phyloP scores from a whole-genome alignment of 2,888 invertebrate species.

The Linhomoeus sp. region DNA sequence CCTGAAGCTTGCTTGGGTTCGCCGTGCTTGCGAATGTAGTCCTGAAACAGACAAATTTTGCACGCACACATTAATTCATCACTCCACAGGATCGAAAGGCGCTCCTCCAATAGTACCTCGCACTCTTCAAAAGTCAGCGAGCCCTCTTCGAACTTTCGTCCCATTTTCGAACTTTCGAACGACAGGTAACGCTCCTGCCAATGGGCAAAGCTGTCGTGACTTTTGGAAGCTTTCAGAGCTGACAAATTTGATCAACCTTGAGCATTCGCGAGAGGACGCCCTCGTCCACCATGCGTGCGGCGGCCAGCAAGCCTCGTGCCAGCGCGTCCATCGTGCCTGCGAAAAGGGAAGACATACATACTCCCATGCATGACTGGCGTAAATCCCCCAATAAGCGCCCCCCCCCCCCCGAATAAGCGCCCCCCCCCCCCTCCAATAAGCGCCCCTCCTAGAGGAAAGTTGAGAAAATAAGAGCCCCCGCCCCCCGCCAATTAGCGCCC shows the following conservation, averaged over 20 bases:
- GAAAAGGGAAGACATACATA: background rate
- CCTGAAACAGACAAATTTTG: conserved; percentile 36
- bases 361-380: too few relatives aligned
- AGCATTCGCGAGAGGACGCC: conserved; percentile 39
- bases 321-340: conserved; percentile 39
- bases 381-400: background rate
- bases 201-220: background rate
- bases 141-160: conserved; percentile 38
- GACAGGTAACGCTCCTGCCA: conserved; percentile 40
- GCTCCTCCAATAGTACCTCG: conserved; percentile 15
- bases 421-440: background rate
- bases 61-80: background rate
- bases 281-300: conserved; percentile 38
- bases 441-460: conserved; percentile 21
- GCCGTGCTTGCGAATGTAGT: conserved; percentile 26
- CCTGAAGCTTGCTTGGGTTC: conserved; percentile 29
- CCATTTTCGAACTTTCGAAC: conserved; percentile 41
- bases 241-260: conserved; percentile 32
- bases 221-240: too few relatives aligned
- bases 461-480: too few relatives aligned
- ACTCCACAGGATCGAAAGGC: background rate
- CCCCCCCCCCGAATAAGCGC: background rate
- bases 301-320: conserved; percentile 39
- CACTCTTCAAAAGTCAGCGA: conserved; percentile 37
- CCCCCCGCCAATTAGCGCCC: too few relatives aligned